Percentiles rank a stretch among this genome's conserved stretches.
Conservation (phyloP, 2,888 invertebrate genomes). For the Callyntrura guangdongensis region DNA sequence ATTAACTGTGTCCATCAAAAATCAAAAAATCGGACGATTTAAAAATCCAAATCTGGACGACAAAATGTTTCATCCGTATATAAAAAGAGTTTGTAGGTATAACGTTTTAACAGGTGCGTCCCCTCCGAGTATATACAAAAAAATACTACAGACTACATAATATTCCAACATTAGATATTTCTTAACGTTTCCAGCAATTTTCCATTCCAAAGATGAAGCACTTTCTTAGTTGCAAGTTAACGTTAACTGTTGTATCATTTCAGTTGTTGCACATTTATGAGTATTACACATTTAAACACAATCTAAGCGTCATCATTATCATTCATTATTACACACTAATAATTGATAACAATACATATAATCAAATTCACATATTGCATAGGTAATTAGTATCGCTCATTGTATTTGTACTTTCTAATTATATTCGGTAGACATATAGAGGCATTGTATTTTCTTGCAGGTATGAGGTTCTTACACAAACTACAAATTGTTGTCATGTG, state of each 20-base stretch:
- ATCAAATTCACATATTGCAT: neutral
- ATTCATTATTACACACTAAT: neutral
- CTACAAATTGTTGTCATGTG: neutral
- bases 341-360: too few relatives aligned
- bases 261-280: neutral
- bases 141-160: conserved; percentile 8
- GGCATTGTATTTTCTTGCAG: neutral
- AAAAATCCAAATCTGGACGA: conserved; percentile 13
- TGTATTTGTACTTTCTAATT: neutral
- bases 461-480: neutral
- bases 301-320: conserved; percentile 46
- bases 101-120: conserved; percentile 61
- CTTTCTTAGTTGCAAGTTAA: too few relatives aligned
- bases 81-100: neutral
- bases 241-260: too few relatives aligned
- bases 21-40: neutral
- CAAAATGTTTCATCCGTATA: neutral
- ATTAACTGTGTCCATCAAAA: neutral
- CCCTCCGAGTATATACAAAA: conserved; percentile 68
- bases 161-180: conserved; percentile 3
- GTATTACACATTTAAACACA: conserved; percentile 28
- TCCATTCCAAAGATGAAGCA: too few relatives aligned
- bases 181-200: too few relatives aligned
- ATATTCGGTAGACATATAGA: neutral
- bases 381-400: neutral